phyloP scores from a whole-genome alignment of 2,888 invertebrate genomes.

The Itoplectis maculator region DNA sequence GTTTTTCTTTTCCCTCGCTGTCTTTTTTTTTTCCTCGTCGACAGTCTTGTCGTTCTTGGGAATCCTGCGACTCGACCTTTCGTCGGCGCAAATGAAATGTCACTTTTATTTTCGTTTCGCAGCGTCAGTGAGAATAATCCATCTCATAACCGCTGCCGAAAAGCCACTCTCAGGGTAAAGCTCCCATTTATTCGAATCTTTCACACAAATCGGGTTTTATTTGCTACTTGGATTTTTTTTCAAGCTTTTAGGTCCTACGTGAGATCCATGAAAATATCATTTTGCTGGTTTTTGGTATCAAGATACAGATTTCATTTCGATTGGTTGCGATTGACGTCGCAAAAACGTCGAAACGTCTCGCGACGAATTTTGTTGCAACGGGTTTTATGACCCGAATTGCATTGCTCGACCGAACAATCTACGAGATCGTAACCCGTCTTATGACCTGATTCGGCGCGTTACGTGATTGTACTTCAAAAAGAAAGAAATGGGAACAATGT shows the following conservation, averaged over 20 bases:
- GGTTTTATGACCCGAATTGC: too few species aligned
- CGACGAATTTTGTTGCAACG: too few species aligned
- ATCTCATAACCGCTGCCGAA: neutral
- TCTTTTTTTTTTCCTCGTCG: neutral
- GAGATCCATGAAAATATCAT: too few species aligned
- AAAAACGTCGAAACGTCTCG: too few species aligned
- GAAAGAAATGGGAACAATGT: neutral
- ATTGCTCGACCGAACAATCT: too few species aligned
- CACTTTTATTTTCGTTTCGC: conserved; percentile 36
- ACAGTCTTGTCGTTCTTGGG: conserved; percentile 12
- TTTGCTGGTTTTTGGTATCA: too few species aligned
- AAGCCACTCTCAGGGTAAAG: neutral
- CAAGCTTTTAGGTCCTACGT: too few species aligned
- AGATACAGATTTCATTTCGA: too few species aligned
- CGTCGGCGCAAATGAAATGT: conserved; percentile 28
- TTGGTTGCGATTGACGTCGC: too few species aligned
- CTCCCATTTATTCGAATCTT: conserved; percentile 40
- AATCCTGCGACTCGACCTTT: conserved; percentile 17
- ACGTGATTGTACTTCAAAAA: too few species aligned
- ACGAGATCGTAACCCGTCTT: too few species aligned
- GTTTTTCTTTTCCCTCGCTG: neutral
- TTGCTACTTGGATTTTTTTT: conserved; percentile 35
- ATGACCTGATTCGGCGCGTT: too few species aligned
- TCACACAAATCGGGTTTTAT: neutral
- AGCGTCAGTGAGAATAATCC: conserved; percentile 14